Conservation (phyloP, 2,888 invertebrate species). For the Andrena haemorrhoa region DNA sequence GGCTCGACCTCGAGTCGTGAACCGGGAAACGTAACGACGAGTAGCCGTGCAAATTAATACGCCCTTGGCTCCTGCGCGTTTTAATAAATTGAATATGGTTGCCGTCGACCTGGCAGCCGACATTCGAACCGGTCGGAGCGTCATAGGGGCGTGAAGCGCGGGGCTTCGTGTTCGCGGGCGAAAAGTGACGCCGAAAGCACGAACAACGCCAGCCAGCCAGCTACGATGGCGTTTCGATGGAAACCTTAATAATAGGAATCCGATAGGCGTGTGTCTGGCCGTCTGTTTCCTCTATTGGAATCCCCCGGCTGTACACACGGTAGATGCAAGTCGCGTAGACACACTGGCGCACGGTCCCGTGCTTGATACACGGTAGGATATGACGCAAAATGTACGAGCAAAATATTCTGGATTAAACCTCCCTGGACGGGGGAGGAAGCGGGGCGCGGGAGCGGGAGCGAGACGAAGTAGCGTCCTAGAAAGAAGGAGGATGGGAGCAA, state of each 20-base stretch:
- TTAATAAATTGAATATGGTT: conserved; percentile 56
- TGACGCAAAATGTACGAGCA: conserved; percentile 45
- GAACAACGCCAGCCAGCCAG: conserved; percentile 40
- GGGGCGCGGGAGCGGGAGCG: conserved; percentile 4
- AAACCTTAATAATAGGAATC: conserved; percentile 68
- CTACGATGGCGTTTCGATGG: conserved; percentile 53
- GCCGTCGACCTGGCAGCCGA: conserved; percentile 11
- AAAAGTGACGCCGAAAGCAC: conserved; percentile 35
- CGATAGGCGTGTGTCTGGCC: conserved; percentile 51
- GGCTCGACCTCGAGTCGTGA: conserved; percentile 5
- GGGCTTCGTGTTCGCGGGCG: conserved; percentile 28
- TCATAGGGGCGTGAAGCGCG: conserved; percentile 43
- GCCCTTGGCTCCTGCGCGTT: conserved; percentile 43
- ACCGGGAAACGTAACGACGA: conserved; percentile 19
- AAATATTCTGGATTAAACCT: conserved; percentile 63
- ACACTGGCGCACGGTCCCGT: neutral
- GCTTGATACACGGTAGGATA: conserved; percentile 32
- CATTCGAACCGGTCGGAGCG: conserved; percentile 40
- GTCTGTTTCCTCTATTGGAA: conserved; percentile 41
- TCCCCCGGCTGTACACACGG: neutral
- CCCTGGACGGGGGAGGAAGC: neutral
- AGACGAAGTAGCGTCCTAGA: conserved; percentile 29
- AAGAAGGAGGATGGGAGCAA: conserved; percentile 20
- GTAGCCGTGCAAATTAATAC: conserved; percentile 53
- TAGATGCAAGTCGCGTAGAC: conserved; percentile 10